Evolutionary conservation across 2,888 invertebrate genomes (phyloP), one percentile per base, ranked within the genome.

Genomic region (Ichneumoninae sp.): DNA sequence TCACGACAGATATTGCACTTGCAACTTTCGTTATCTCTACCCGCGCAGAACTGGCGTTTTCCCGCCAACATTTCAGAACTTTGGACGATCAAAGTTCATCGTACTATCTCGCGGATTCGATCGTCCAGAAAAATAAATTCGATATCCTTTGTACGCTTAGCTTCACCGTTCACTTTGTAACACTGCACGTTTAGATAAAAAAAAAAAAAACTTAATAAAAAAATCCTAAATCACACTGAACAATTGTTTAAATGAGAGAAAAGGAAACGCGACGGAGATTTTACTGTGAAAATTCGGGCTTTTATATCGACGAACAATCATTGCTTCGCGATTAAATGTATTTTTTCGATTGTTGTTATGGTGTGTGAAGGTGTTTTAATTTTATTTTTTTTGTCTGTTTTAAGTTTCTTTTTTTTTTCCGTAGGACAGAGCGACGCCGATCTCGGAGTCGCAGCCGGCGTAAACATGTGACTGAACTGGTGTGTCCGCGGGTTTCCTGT

Each of bases 1-100:
- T 97, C 97, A 87, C 96, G 95, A 93, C 97, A 97, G 91, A 97
- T 95, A 91, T 96, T 95, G 94, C 97, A 97, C 89, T 95, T 95
- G 94, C 97, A 97, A 90, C 96, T 95, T 95, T 96, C 95, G 54
- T 63, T 63, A 90, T 96, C 95, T 95, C 96, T 95, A 60, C 57
- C 76, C 22, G 8, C 75, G 76, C 86, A 82, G 40, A 22, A 54
- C 63, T 63, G n/a, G 1, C 83, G 78, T 78, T 57, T 80, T 66
- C 81, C 70, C 68, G 65, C 78, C 85, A 86, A 79, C 87, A 87
- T 86, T 75, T 86, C 85, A 81, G 16, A 40, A 44, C 70, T 8
- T 36, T 66, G 50, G 65, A 19, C 4, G 30, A 1, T 30, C 50
- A 10, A 40, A 44, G 63, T 26, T 79, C 79, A 83, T 83, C 50